Conservation (phyloP, 2,113 vertebrate species). For the Monopterus albus region DNA sequence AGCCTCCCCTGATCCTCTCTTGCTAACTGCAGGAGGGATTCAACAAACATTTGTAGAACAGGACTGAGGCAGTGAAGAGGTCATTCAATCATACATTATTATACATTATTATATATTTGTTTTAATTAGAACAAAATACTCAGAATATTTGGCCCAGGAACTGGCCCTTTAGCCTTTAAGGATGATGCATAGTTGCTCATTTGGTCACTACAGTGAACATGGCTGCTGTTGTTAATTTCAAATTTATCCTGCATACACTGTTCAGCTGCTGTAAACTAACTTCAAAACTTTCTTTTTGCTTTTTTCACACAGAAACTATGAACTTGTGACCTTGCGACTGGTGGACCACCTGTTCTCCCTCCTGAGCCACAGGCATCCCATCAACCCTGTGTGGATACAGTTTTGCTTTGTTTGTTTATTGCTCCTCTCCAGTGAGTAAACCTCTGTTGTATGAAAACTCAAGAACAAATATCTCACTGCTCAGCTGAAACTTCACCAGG, state of each 20-base stretch:
- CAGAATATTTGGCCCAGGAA: not conserved
- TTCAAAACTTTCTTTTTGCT: too few relatives aligned
- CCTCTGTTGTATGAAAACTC: not conserved
- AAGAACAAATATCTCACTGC: not conserved
- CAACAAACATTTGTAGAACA: not conserved
- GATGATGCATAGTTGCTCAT: too few relatives aligned
- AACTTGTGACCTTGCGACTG: too few relatives aligned
- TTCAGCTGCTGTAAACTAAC: too few relatives aligned
- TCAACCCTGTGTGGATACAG: not conserved
- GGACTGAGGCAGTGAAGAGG: not conserved
- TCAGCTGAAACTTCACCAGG: too few relatives aligned
- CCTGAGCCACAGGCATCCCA: too few relatives aligned
- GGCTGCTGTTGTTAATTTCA: too few relatives aligned
- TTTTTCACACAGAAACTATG: too few relatives aligned
- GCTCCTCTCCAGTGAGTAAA: not conserved
- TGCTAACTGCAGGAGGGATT: conserved; percentile 4
- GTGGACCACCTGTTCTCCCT: too few relatives aligned
- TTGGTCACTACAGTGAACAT: not conserved
- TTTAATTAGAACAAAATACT: not conserved
- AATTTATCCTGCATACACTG: not conserved
- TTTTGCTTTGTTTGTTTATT: not conserved
- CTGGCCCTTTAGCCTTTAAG: not conserved
- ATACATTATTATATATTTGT: not conserved
- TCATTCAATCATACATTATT: not conserved
- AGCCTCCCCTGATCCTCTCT: not conserved